These are phyloP conservation scores for Microhierax caerulescens DNA, from an alignment of 2,797 vertebrate genomes.

Conservation along the genomic window DNA sequence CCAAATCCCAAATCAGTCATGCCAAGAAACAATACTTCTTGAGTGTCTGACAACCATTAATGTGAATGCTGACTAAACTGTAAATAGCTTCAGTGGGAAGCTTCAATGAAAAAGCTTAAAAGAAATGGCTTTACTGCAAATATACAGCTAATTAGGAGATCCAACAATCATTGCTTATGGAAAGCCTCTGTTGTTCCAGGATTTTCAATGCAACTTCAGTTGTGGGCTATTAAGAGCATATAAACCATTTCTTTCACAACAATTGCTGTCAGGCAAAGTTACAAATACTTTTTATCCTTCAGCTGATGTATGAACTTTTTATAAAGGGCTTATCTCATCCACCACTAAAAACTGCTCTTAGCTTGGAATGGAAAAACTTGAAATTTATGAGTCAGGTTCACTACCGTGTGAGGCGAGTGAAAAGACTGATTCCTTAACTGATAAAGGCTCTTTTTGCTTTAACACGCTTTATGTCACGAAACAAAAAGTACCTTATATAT, in stretches of 20 bases:
- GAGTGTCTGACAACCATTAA: neutral
- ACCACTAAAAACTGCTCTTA: neutral
- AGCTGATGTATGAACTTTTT: neutral
- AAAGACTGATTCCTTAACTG: neutral
- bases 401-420: neutral
- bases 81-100: conserved; percentile 30
- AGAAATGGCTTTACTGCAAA: conserved; percentile 3
- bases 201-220: neutral
- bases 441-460: neutral
- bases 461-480: neutral
- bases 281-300: neutral
- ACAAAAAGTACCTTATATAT: neutral
- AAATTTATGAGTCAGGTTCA: neutral
- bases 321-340: neutral
- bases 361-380: neutral
- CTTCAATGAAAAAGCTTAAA: neutral
- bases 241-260: neutral
- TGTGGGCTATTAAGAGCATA: neutral
- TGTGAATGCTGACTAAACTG: neutral
- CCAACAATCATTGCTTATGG: neutral
- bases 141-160: conserved; percentile 1
- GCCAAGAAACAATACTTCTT: conserved; percentile 14
- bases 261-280: neutral
- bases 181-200: neutral
- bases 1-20: conserved; percentile 6